Base-by-base conservation (phyloP, 2,888 invertebrate species). In the Pycnomerus fuliginosus region DNA sequence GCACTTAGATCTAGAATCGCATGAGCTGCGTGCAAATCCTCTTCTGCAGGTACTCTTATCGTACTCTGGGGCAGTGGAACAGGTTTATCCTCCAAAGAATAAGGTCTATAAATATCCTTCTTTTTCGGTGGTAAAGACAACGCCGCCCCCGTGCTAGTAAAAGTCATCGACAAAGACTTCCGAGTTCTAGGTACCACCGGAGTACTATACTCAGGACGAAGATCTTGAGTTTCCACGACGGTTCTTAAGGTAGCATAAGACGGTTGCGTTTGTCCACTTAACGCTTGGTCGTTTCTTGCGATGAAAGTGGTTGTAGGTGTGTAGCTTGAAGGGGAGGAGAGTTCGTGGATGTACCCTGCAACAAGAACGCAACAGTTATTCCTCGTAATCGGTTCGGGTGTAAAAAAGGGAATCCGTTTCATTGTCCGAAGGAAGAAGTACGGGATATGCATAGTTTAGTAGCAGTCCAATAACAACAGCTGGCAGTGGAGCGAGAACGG, bases 1-100 rank as follows among this genome's bases (percentile, higher is more conserved):
- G 91, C 87, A 71, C 91, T 91, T 50, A 93, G 77, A 71, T 93
- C 92, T 44, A 93, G 79, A 59, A 93, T 91, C 10, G 92, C 90
- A 67, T 90, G 90, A 2, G 90, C 91, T 11, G 90, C 90, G 59
- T 88, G 88, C 34, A 91, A 76, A 62, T 91, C 90, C 68, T 90
- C 90, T 65, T 88, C 87, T 16, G 87, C 84, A 2, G 83, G 80
- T 52, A 79, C 80, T 35, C 82, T 74, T 38, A 79, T 76, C 22
- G 78, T 75, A 42, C 79, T 60, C 10, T 64, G 57, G 11, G 66
- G 60, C 16, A 62, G 33, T 1, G 61, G 55, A 11, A 61, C 71
- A 11, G 80, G 79, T 62, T 82, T 82, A 60, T 85, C 83, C 49
- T 83, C 87, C 53, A 87, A 74, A 52, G 89, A 90, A 73, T 92